Evolutionary conservation across 2,797 vertebrate species (phyloP).

Genomic region (Girardinus metallicus): DNA sequence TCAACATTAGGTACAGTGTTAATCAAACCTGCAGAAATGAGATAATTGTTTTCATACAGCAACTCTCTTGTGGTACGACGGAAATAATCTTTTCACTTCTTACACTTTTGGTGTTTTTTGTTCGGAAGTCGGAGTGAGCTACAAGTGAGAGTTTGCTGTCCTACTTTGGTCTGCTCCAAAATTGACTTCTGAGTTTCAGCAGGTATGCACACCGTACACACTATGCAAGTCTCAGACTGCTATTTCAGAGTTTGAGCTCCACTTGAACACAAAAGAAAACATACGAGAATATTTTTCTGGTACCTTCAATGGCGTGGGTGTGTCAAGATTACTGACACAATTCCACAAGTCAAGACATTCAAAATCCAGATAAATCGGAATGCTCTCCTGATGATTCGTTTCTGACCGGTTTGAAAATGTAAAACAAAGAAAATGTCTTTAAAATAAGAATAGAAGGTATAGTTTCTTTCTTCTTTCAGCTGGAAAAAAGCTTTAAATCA

Average conservation of each 20-base stretch:
- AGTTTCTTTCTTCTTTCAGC: no score
- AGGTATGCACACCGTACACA: constrained; percentile 29
- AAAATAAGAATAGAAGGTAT: no score
- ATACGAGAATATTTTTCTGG: background rate
- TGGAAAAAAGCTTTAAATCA: no score
- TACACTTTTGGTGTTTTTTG: background rate
- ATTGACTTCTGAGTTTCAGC: constrained; percentile 36
- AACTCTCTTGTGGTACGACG: constrained; percentile 61
- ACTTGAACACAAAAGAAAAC: background rate
- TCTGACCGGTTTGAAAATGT: no score
- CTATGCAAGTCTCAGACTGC: constrained; percentile 16
- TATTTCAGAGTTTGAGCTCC: constrained; percentile 39
- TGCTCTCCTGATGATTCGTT: background rate
- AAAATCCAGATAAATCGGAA: background rate
- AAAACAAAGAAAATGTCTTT: no score
- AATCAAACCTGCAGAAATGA: constrained; percentile 76
- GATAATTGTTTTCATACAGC: constrained; percentile 75
- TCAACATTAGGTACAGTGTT: constrained; percentile 66
- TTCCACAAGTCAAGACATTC: background rate
- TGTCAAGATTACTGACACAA: background rate
- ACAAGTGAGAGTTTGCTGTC: constrained; percentile 33
- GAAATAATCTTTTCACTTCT: constrained; percentile 63
- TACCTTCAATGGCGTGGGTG: background rate
- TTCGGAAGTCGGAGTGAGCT: constrained; percentile 32
- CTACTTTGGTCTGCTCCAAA: constrained; percentile 61